Evolutionary conservation across 2,888 invertebrate genomes (phyloP).

Genomic region (Cerastoderma edule): DNA sequence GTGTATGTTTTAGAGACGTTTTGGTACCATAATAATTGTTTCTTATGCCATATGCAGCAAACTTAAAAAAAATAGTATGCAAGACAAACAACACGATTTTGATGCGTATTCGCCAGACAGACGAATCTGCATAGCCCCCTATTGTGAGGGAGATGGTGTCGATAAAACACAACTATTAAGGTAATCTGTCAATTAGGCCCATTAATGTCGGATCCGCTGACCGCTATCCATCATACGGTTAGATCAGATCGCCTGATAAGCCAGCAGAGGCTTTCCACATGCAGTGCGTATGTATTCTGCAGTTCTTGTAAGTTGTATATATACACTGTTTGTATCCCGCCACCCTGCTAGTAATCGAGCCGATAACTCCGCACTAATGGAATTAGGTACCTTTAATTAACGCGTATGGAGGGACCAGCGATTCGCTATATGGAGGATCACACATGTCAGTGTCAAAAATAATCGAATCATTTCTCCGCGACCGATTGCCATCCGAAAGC

Average conservation of each 20-base stretch:
- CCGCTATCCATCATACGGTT: conserved; percentile 6
- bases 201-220: conserved; percentile 45
- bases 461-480: conserved; percentile 23
- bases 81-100: too few species aligned
- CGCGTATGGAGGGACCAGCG: neutral
- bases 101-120: too few species aligned
- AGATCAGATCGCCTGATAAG: conserved; percentile 26
- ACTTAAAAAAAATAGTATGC: too few species aligned
- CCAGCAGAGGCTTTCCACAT: conserved; percentile 12
- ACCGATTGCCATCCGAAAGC: neutral
- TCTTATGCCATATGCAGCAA: too few species aligned
- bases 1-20: too few species aligned
- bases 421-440: conserved; percentile 11
- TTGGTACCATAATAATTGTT: too few species aligned
- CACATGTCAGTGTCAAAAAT: conserved; percentile 49
- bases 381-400: conserved; percentile 26
- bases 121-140: neutral
- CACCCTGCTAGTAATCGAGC: neutral
- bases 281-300: conserved; percentile 9
- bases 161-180: neutral
- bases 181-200: conserved; percentile 44
- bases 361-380: conserved; percentile 28
- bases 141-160: neutral
- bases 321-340: neutral
- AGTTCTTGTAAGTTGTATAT: too few species aligned